Evolutionary conservation across 2,888 invertebrate genomes (phyloP).

Genomic region (Molorchus minor): DNA sequence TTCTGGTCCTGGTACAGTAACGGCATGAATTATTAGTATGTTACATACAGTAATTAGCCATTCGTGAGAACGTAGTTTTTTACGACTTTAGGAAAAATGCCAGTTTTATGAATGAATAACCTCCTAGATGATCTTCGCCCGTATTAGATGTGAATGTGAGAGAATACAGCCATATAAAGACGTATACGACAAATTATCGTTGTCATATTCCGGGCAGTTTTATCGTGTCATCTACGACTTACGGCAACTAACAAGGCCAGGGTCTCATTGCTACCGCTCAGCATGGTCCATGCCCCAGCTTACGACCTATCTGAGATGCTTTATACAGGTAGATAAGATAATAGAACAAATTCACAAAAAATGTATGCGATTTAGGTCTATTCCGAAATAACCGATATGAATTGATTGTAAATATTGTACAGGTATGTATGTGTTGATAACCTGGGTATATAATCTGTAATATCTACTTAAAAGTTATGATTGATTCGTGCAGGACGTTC

Average conservation of each 20-base stretch:
- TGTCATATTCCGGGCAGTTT: conserved; percentile 37
- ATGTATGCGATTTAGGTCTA: too few relatives aligned
- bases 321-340: conserved; percentile 22
- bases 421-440: too few relatives aligned
- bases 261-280: conserved; percentile 43
- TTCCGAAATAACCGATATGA: too few relatives aligned
- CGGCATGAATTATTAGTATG: neutral
- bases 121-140: conserved; percentile 2
- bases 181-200: conserved; percentile 45
- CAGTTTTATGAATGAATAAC: conserved; percentile 24
- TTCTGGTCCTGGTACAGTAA: conserved; percentile 10
- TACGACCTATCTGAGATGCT: conserved; percentile 27
- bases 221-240: conserved; percentile 32
- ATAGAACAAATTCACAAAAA: too few relatives aligned
- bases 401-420: too few relatives aligned
- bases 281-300: conserved; percentile 23
- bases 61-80: conserved; percentile 22
- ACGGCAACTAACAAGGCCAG: conserved; percentile 44
- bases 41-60: conserved; percentile 6
- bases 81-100: conserved; percentile 6
- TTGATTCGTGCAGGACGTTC: too few relatives aligned
- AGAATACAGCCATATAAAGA: conserved; percentile 40
- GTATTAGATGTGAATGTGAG: conserved; percentile 31
- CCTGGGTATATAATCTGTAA: too few relatives aligned
- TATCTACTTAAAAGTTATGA: too few relatives aligned